Evolutionary conservation across 2,797 vertebrate species (phyloP).

Genomic region (Sphaeramia orbicularis): DNA sequence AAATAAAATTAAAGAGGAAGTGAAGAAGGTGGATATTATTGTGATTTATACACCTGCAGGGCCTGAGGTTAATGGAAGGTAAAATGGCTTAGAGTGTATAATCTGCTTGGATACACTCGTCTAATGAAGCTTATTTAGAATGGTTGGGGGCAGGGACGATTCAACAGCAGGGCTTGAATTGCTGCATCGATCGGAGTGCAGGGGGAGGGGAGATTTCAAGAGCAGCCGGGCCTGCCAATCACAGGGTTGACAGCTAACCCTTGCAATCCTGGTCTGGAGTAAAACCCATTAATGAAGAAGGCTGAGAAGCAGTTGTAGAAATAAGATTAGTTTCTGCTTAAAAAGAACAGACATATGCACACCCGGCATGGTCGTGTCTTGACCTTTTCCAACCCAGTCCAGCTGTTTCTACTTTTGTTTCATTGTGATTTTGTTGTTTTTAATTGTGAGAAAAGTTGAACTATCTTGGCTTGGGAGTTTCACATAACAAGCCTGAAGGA

Average conservation of each 20-base stretch:
- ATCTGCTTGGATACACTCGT: slow-evolving; percentile 57
- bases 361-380: not conserved
- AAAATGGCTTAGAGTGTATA: slow-evolving; percentile 53
- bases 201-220: slow-evolving; percentile 47
- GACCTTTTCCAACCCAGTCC: slow-evolving; percentile 10
- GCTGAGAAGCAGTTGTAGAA: slow-evolving; percentile 60
- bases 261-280: slow-evolving; percentile 57
- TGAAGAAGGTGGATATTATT: not conserved
- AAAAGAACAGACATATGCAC: slow-evolving; percentile 31
- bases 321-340: slow-evolving; percentile 70
- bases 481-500: too few relatives aligned
- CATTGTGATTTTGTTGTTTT: slow-evolving; percentile 11
- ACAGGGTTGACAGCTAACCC: slow-evolving; percentile 59
- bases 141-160: slow-evolving; percentile 62
- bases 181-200: slow-evolving; percentile 59
- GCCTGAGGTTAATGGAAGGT: slow-evolving; percentile 35
- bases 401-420: not conserved
- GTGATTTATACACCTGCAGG: slow-evolving; percentile 13
- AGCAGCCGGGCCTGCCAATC: slow-evolving; percentile 64
- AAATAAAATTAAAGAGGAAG: not conserved
- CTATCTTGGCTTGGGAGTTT: not conserved
- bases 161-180: slow-evolving; percentile 56
- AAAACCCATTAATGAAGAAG: slow-evolving; percentile 75
- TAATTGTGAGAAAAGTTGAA: not conserved
- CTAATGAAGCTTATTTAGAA: slow-evolving; percentile 76